Base-by-base conservation (phyloP, 1,140 invertebrate genomes). In the Pseudachorutes palmiensis region DNA sequence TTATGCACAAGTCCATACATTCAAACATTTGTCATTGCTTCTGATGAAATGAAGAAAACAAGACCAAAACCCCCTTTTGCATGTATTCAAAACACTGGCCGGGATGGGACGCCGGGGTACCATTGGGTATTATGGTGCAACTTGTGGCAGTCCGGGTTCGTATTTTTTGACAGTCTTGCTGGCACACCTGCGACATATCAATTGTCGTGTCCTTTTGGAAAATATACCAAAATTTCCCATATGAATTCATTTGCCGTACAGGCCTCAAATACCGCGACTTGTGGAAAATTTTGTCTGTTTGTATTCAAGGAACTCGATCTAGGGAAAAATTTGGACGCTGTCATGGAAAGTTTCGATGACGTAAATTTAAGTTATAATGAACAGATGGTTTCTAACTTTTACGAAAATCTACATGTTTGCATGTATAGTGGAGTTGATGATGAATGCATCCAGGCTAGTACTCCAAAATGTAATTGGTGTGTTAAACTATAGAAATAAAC, bases 11-110 rank as follows among this genome's bases (percentile, higher is more conserved):
- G 24, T 26, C 51, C 12, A 55, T 24, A 3, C 24, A 55, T 55
- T 55, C 9, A 22, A 26, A 55, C 51, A 12, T 55, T 55, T 55
- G 51, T 55, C 12, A 55, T 55, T 55, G 51, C 51, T 19, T 14
- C 9, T 24, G 51, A 55, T 22, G 51, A 55, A 24, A 55, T 55
- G 51, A 55, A 55, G 24, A 55, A 24, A 24, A 55, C 24, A 9
- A 55, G 24, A 9, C 51, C 51, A 55, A 55, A 24, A 55, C 14
- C 51, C 24, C 51, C 51, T 26, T 55, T 55, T 26, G 51, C 51
- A 55, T 55, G 51, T 22, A 55, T 55, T 55, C 51, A 55, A 55
- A 55, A 55, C 24, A 55, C 51, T 55, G 51, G 51, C 3, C 9
- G 24, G 5, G 5, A 14, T 14, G 14, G 51, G 51, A 19, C 51